These are phyloP conservation scores for Phenacoccus solenopsis DNA, from an alignment of 1,140 invertebrate genomes.

Conservation along the genomic window DNA sequence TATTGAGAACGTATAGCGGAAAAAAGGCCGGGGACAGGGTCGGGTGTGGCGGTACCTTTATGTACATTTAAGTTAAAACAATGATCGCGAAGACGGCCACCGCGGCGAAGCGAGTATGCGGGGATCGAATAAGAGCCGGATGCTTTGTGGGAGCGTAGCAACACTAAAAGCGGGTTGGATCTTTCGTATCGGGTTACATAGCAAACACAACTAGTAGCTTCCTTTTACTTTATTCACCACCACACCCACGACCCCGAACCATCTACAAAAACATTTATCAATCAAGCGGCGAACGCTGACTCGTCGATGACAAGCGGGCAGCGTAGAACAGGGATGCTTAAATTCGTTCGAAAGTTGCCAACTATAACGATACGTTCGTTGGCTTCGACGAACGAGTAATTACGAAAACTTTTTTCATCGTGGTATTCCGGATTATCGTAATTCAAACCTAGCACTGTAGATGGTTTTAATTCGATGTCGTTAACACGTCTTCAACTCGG, in stretches of 20 bases:
- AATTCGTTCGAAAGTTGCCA: conserved; percentile 12
- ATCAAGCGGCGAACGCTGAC: conserved; percentile 5
- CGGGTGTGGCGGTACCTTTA: conserved; percentile 6
- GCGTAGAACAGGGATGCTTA: background rate
- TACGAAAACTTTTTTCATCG: no score
- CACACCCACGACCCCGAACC: conserved; percentile 3
- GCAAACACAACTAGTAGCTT: conserved; percentile 17
- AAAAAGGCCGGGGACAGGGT: background rate
- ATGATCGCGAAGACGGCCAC: conserved; percentile 4
- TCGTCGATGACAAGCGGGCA: conserved; percentile 8
- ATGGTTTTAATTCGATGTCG: no score
- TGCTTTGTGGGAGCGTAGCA: conserved; percentile 15
- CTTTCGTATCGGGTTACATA: conserved; percentile 13
- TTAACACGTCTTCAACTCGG: no score
- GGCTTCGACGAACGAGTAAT: no score
- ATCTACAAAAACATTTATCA: conserved; percentile 14
- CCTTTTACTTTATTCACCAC: conserved; percentile 12
- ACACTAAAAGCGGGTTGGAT: conserved; percentile 17
- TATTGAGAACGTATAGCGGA: background rate
- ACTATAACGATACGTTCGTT: background rate
- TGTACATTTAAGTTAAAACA: conserved; percentile 15
- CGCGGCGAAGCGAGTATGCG: background rate
- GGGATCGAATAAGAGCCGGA: conserved; percentile 15
- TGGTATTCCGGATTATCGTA: no score
- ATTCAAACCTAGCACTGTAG: no score